Evolutionary conservation across 2,888 invertebrate species (phyloP), one percentile per base, ranked within the genome.

Genomic region (Orthonevra nobilis): DNA sequence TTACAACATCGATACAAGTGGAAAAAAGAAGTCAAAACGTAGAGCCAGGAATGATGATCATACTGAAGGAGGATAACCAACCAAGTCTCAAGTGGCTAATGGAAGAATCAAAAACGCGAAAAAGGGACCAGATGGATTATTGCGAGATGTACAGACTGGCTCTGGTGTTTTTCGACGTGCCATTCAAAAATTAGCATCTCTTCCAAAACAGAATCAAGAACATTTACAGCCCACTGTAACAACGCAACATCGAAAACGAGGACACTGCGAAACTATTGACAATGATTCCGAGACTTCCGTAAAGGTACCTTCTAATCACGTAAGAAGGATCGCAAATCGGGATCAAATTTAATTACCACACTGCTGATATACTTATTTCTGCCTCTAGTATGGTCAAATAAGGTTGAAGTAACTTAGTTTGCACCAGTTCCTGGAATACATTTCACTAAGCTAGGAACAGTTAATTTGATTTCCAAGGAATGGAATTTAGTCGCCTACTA

Each of bases 401-500:
- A 28, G 3, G 7, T 32, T 4, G 30, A 68, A 17, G 36, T 58
- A 3, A 23, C 14, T 10, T 17, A 17, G 9, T 66, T 66, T 30
- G 6, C 20, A 2, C 17, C 30, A 1, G 20, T 64, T 4, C 54
- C 61, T 12, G 66, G 70, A 28, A 36, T 74, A 5, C 60, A 75
- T 46, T 50, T 50, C 14, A 12, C 48, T 1, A 6, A 20, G 19
- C 38, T 38, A 6, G 50, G 48, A 48, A 61, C 12, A 1, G 38
- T 61, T 17, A 48, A 26, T 9, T 28, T 54, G 19, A 36, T 48
- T 1, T 36, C 38, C 7, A 12, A 20, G 19, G 50, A 54, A 44
- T 81, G 54, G 61, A 75, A 70, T 32, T 14, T 81, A 7, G 36
- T 75, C 17, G 50, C 61, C 9, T 66, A 61, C 23, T 70, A 75